Percentiles rank a stretch among this genome's conserved stretches.
Conservation (phyloP, 2,113 vertebrate species). For the Arvicanthis niloticus region DNA sequence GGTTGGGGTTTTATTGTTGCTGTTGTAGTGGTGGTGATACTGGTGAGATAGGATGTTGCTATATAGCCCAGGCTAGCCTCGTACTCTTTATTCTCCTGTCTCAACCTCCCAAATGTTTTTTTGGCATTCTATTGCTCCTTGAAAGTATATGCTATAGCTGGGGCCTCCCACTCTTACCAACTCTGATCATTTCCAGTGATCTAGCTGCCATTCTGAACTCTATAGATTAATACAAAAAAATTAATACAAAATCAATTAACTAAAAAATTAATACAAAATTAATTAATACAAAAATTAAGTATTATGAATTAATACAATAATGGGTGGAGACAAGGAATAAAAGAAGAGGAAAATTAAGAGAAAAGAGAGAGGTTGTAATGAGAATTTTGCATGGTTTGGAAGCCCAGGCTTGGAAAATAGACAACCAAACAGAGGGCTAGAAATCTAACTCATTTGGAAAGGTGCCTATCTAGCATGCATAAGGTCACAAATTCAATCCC, state of each 20-base stretch:
- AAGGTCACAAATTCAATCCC: too few species aligned
- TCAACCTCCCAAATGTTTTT: background rate
- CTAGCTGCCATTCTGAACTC: background rate
- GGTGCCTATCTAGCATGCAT: background rate
- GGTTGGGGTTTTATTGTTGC: background rate
- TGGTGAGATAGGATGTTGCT: background rate
- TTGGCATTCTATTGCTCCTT: background rate
- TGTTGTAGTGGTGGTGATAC: too few species aligned
- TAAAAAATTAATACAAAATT: too few species aligned
- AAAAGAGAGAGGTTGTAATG: background rate
- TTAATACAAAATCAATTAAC: too few species aligned
- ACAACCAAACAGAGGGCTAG: background rate
- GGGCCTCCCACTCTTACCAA: background rate
- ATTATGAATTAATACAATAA: too few species aligned
- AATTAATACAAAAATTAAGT: too few species aligned
- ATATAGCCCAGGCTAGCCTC: background rate
- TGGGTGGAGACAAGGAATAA: background rate
- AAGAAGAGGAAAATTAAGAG: background rate
- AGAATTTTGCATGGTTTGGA: background rate
- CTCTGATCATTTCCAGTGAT: background rate
- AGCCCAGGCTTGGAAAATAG: conserved; percentile 4
- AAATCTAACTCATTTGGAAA: background rate
- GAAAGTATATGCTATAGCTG: background rate
- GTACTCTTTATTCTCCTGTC: background rate
- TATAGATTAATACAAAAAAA: background rate